Base-by-base conservation (phyloP, 2,797 vertebrate genomes). In the Moxostoma hubbsi region DNA sequence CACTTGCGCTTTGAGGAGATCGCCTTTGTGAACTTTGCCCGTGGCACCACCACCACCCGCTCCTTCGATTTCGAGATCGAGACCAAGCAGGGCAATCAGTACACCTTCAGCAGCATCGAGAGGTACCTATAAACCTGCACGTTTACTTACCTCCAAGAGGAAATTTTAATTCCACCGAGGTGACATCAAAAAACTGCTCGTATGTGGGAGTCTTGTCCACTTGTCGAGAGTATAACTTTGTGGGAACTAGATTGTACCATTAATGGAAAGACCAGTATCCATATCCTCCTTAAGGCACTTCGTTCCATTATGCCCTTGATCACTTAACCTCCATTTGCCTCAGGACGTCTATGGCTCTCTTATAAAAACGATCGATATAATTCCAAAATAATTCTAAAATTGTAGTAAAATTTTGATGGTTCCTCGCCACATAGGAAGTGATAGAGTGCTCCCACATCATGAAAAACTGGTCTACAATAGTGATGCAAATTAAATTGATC, bases 51-150 rank as follows among this genome's bases (percentile, higher is more conserved):
- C 72, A 99, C 97, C 0, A 99, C 98, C 0, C 95, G 98, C 4
- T 99, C 97, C 85, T 99, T 99, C 0, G 97, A 99, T 91, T 99
- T 99, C 0, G 98, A 99, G 90, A 97, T 99, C 0, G 97, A 99
- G 93, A 98, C 97, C 80, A 99, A 98, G 87, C 98, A 99, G 89
- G 96, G 95, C 66, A 96, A 94, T 1, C 96, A 97, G 89, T 99
- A 96, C 83, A 99, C 97, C 54, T 99, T 99, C 94, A 98, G 98
- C 93, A 99, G 96, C 92, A 99, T 99, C 0, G 98, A 99, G 92
- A 96, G 97, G 97, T 98, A 83, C 5, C 7, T 73, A 36, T 36
- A 2, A 36, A 36, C 8, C 64, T 18, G 58, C 50, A 54, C 36
- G 12, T 57, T 70, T 53, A 70, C 70, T 36, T 36, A 36, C 24